Conservation (phyloP, 2,797 vertebrate species). For the Gymnothorax javanicus region DNA sequence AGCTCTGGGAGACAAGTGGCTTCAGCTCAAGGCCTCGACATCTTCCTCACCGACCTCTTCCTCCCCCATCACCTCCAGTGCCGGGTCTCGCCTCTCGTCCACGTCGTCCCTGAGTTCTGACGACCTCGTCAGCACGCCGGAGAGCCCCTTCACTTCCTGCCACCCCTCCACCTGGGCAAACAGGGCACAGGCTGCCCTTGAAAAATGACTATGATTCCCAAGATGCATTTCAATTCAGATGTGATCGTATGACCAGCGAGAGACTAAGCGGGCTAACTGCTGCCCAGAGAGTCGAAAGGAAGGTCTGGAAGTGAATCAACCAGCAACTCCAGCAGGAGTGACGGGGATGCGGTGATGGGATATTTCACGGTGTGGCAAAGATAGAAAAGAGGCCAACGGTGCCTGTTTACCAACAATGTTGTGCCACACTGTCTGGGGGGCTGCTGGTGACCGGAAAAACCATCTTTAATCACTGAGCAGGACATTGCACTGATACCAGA, state of each 20-base stretch:
- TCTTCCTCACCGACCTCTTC: neutral
- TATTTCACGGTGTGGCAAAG: neutral
- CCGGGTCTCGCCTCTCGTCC: neutral
- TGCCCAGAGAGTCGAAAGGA: neutral
- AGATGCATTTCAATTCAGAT: neutral
- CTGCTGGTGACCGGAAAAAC: neutral
- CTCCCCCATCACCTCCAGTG: neutral
- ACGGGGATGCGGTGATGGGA: neutral
- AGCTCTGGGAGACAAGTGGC: constrained; percentile 38
- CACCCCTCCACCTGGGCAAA: neutral
- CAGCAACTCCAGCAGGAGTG: neutral
- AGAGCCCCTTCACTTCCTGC: neutral
- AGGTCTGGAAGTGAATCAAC: neutral
- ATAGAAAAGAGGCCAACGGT: no score
- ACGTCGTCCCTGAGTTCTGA: neutral
- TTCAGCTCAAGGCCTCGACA: constrained; percentile 3
- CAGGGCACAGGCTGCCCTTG: neutral
- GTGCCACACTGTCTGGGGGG: neutral
- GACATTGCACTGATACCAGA: neutral
- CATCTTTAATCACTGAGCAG: neutral
- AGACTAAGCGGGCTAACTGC: neutral
- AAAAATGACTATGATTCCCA: neutral
- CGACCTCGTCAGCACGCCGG: neutral
- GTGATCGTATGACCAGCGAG: neutral
- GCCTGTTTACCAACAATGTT: no score